Percentiles rank a stretch among this genome's conserved stretches.
Evolutionary conservation across 2,888 invertebrate genomes (phyloP).

Genomic region (Protula sp.): DNA sequence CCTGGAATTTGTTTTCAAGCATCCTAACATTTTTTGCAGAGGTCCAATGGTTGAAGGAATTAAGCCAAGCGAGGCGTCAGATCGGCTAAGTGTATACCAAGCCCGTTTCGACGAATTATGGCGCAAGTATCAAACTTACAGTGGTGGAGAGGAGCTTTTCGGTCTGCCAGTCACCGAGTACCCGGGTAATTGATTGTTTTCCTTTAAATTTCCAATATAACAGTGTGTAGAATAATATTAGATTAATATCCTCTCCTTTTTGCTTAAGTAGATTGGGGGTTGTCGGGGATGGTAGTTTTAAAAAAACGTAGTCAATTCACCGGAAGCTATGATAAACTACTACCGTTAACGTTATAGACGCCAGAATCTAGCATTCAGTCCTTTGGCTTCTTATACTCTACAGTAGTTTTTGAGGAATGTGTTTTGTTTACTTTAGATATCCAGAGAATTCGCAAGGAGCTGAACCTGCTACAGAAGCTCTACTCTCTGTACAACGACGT

Average conservation of each 20-base stretch:
- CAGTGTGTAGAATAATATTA: no score
- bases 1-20: no score
- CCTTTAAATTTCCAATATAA: background rate
- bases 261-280: no score
- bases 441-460: constrained; percentile 63
- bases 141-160: constrained; percentile 91
- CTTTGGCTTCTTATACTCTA: no score
- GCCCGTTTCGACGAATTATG: constrained; percentile 93
- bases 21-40: no score
- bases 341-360: no score
- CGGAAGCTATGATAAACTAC: no score
- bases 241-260: no score
- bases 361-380: no score
- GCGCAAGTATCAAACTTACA: constrained; percentile 87
- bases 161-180: constrained; percentile 88
- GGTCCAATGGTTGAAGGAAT: constrained; percentile 92
- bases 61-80: constrained; percentile 87
- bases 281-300: no score
- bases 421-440: background rate
- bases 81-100: constrained; percentile 70
- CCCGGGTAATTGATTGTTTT: constrained; percentile 58
- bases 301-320: no score
- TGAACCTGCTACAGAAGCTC: constrained; percentile 90
- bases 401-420: no score
- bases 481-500: constrained; percentile 95